A percentile compares a stretch with the other conserved stretches of the same genome.
Evolutionary conservation across 2,797 vertebrate genomes (phyloP).

Genomic region (Coracias cyanogaster): DNA sequence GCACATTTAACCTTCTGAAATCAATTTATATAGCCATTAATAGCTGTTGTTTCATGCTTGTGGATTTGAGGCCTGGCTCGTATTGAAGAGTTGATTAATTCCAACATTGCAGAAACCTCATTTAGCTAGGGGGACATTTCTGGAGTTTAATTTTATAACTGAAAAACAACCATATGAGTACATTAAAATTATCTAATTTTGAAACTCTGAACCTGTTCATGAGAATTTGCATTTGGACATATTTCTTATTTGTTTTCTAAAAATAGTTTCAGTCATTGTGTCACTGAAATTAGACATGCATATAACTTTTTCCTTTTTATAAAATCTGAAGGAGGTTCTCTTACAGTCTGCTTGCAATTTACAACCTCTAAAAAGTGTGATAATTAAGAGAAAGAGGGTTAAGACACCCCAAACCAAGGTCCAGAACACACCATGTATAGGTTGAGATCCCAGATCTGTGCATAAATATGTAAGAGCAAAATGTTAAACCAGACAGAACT

Average conservation of each 20-base stretch:
- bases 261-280: neutral
- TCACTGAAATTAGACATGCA: neutral
- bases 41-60: constrained; percentile 31
- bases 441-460: neutral
- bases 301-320: neutral
- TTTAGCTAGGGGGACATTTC: constrained; percentile 36
- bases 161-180: neutral
- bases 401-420: neutral
- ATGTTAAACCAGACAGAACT: neutral
- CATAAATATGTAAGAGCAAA: neutral
- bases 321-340: neutral
- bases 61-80: constrained; percentile 64
- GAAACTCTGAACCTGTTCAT: neutral
- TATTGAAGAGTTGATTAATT: constrained; percentile 48
- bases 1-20: constrained; percentile 63
- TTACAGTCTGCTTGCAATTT: neutral
- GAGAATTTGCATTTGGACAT: neutral
- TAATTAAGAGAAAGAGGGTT: neutral
- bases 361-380: neutral
- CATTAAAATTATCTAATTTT: constrained; percentile 29
- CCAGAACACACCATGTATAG: neutral
- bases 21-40: constrained; percentile 45
- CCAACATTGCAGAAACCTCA: constrained; percentile 25
- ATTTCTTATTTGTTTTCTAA: neutral
- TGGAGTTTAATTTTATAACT: constrained; percentile 3